A percentile compares a stretch with the other conserved stretches of the same genome.
Conservation (phyloP, 2,113 vertebrate genomes). For the Raja brachyura region DNA sequence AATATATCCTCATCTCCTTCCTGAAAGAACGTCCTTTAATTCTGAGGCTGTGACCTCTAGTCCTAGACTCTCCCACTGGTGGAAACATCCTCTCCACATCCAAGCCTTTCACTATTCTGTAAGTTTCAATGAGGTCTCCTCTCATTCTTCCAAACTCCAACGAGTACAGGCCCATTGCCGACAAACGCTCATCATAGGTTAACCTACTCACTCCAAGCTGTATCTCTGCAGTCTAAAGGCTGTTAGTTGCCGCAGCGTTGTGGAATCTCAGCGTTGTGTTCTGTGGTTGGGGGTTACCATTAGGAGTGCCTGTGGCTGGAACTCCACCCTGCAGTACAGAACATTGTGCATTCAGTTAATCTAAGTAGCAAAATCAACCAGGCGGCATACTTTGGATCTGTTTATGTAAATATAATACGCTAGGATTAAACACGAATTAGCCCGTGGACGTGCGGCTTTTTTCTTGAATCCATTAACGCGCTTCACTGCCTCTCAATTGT, state of each 20-base stretch:
- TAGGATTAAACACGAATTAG: not conserved
- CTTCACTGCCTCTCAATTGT: not conserved
- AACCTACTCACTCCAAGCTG: too few relatives aligned
- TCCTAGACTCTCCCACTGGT: too few relatives aligned
- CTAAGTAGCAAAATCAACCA: not conserved
- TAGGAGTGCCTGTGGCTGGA: not conserved
- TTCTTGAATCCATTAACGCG: not conserved
- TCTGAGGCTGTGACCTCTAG: too few relatives aligned
- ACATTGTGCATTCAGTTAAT: not conserved
- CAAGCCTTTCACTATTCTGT: too few relatives aligned
- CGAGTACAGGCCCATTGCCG: too few relatives aligned
- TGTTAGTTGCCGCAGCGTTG: not conserved
- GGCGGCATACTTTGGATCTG: not conserved
- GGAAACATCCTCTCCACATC: too few relatives aligned
- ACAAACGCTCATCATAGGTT: too few relatives aligned
- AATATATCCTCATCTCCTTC: too few relatives aligned
- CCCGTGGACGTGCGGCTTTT: not conserved
- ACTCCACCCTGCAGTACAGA: not conserved
- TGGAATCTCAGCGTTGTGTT: not conserved
- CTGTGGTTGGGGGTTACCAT: not conserved
- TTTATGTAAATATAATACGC: not conserved
- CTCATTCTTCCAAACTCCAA: too few relatives aligned
- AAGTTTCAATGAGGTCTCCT: too few relatives aligned
- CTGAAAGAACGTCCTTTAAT: too few relatives aligned
- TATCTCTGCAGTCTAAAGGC: too few relatives aligned